Evolutionary conservation across 2,888 invertebrate species (phyloP).

Genomic region (Tenthredo livida): DNA sequence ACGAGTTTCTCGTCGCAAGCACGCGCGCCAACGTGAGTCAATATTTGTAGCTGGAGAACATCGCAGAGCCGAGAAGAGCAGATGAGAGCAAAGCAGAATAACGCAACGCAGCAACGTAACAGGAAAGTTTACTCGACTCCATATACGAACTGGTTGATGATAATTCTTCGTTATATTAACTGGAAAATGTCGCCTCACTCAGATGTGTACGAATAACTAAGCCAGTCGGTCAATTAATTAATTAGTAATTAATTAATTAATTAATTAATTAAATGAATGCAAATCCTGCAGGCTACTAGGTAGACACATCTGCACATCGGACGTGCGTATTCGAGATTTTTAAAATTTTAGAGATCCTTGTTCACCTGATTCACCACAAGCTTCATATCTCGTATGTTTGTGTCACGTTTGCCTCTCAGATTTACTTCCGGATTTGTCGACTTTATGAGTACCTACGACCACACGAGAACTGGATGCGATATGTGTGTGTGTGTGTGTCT

Average conservation of each 20-base stretch:
- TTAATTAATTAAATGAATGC: background rate
- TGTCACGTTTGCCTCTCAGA: background rate
- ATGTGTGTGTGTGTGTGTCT: background rate
- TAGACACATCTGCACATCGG: no score
- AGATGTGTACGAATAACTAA: background rate
- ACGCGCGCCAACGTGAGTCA: constrained; percentile 33
- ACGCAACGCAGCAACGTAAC: background rate
- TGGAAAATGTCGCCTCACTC: constrained; percentile 5
- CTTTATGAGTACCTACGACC: background rate
- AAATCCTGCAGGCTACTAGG: background rate
- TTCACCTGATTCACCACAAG: background rate
- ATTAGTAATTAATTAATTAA: background rate
- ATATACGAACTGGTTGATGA: constrained; percentile 3
- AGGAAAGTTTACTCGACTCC: constrained; percentile 29
- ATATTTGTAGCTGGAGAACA: constrained; percentile 42
- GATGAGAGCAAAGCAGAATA: background rate
- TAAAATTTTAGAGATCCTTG: background rate
- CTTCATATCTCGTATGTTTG: background rate
- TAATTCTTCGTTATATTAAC: constrained; percentile 16
- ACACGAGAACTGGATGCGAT: background rate
- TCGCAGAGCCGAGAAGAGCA: background rate
- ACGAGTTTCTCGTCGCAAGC: constrained; percentile 27
- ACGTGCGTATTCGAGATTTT: background rate
- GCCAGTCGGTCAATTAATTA: background rate
- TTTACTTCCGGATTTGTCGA: background rate